Evolutionary conservation across 2,888 invertebrate genomes (phyloP).

Genomic region (Andrena dorsata): DNA sequence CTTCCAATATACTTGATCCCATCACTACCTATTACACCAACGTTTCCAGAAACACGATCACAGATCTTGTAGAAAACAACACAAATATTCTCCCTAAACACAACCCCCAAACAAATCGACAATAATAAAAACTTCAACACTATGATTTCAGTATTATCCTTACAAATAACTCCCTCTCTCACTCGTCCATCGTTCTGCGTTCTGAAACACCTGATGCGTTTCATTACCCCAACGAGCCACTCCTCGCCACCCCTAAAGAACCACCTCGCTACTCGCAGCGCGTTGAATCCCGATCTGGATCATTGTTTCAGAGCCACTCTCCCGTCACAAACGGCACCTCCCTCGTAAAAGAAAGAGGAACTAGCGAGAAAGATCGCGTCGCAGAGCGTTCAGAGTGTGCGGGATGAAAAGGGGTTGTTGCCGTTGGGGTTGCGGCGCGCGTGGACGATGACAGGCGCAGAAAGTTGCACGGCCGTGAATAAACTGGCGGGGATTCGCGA

Average conservation of each 20-base stretch:
- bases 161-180: constrained; percentile 11
- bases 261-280: constrained; percentile 9
- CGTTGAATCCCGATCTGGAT: neutral
- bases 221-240: neutral
- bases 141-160: constrained; percentile 8
- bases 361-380: neutral
- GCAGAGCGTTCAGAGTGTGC: neutral
- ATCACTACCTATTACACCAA: no score
- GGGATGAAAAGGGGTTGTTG: neutral
- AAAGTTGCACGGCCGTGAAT: neutral
- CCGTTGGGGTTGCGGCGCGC: neutral
- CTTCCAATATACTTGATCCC: no score
- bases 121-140: no score
- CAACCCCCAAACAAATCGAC: no score
- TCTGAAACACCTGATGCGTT: neutral
- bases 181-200: neutral
- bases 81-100: no score
- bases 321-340: neutral
- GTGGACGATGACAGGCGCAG: neutral
- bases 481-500: neutral
- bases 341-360: neutral
- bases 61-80: no score
- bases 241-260: neutral
- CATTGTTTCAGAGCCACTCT: constrained; percentile 17
- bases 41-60: no score